A percentile compares a stretch with the other conserved stretches of the same genome.
phyloP scores from a whole-genome alignment of 2,888 invertebrate genomes.

The Ecliptopera silaceata region DNA sequence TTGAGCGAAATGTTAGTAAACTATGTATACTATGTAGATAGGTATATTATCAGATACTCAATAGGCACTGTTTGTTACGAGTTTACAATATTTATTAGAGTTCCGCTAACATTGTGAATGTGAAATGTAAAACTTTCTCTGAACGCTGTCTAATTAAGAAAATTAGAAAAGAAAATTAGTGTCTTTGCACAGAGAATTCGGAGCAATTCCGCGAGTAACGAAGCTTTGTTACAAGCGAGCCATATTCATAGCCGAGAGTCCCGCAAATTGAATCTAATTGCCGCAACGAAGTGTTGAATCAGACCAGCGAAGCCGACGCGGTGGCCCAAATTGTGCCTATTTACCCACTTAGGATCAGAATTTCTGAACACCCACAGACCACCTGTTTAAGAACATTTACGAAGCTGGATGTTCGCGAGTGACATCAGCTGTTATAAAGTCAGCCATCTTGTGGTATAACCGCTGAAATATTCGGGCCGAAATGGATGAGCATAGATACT shows the following conservation, averaged over 20 bases:
- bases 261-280: slow-evolving; percentile 81
- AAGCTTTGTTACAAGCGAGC: slow-evolving; percentile 66
- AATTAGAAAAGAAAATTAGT: slow-evolving; percentile 50
- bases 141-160: slow-evolving; percentile 46
- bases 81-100: slow-evolving; percentile 25
- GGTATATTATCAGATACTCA: slow-evolving; percentile 3
- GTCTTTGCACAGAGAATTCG: slow-evolving; percentile 47
- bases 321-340: slow-evolving; percentile 77
- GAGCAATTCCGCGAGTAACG: slow-evolving; percentile 63
- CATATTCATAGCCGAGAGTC: slow-evolving; percentile 66
- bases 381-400: slow-evolving; percentile 74
- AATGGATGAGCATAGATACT: slow-evolving; percentile 33
- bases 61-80: slow-evolving; percentile 31
- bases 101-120: slow-evolving; percentile 25
- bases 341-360: slow-evolving; percentile 73
- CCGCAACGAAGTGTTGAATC: slow-evolving; percentile 81
- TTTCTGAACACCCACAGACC: slow-evolving; percentile 69
- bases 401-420: slow-evolving; percentile 54
- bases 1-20: slow-evolving; percentile 35
- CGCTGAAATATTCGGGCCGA: slow-evolving; percentile 33
- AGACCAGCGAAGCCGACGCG: slow-evolving; percentile 59
- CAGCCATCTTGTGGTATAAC: slow-evolving; percentile 41
- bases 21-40: neutral
- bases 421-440: slow-evolving; percentile 56
- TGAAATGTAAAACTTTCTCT: slow-evolving; percentile 42